phyloP scores from a whole-genome alignment of 1,140 invertebrate species.

The Eriosoma lanigerum region DNA sequence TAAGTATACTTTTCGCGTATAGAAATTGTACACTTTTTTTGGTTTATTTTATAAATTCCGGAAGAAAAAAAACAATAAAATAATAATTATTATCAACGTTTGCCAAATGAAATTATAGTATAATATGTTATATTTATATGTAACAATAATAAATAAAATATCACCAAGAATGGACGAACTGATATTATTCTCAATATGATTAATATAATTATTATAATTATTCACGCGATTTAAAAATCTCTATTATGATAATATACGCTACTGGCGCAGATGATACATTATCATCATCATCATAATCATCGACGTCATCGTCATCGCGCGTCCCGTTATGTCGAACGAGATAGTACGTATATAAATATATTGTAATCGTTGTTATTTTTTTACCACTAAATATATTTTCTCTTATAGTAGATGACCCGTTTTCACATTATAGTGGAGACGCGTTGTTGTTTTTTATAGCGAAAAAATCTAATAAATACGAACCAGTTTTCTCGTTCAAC shows the following conservation, averaged over 20 bases:
- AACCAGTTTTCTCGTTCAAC: slow-evolving; percentile 32
- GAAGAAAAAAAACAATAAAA: no score
- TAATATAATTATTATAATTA: no score
- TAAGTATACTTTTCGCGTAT: no score
- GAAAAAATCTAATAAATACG: background rate
- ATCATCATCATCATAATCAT: background rate
- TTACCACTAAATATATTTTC: background rate
- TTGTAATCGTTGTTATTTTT: background rate
- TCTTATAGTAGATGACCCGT: background rate
- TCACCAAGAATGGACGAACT: no score
- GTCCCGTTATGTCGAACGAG: background rate
- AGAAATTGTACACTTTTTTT: background rate
- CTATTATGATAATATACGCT: no score
- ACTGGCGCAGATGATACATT: no score
- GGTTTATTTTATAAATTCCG: background rate
- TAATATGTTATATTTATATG: background rate
- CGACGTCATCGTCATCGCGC: background rate
- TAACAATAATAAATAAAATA: no score
- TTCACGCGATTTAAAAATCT: no score
- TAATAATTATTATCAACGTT: no score
- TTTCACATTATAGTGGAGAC: background rate
- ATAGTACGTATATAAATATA: background rate
- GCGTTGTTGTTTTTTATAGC: background rate
- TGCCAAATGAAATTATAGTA: background rate
- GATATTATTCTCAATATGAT: no score